A percentile compares a stretch with the other conserved stretches of the same genome.
Conservation (phyloP, 2,888 invertebrate species). For the Horisme vitalbata region DNA sequence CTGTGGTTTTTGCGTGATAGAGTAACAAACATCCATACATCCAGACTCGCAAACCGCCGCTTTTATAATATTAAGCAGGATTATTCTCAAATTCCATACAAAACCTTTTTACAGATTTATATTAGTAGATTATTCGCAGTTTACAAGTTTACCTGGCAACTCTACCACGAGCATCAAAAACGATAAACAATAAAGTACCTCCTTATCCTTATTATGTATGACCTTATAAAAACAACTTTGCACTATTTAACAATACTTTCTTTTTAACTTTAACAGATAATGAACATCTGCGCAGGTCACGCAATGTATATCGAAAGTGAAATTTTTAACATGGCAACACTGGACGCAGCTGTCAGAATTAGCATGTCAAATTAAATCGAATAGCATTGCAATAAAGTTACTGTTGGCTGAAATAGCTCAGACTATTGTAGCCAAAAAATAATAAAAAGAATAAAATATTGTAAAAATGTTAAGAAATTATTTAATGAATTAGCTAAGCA, state of each 20-base stretch:
- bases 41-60: too few relatives aligned
- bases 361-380: conserved; percentile 23
- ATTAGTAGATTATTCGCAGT: too few relatives aligned
- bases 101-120: too few relatives aligned
- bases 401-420: neutral
- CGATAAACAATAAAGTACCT: conserved; percentile 8
- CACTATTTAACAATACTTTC: conserved; percentile 38
- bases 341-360: conserved; percentile 33
- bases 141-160: conserved; percentile 7
- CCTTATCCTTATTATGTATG: conserved; percentile 24
- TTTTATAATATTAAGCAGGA: too few relatives aligned
- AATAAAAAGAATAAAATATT: neutral
- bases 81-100: too few relatives aligned
- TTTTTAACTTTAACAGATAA: conserved; percentile 40
- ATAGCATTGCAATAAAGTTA: conserved; percentile 9
- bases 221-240: conserved; percentile 33
- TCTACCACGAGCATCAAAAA: conserved; percentile 7
- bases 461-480: too few relatives aligned
- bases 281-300: conserved; percentile 49
- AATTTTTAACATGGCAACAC: conserved; percentile 34
- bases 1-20: too few relatives aligned
- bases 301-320: conserved; percentile 44
- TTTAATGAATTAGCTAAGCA: too few relatives aligned
- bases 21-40: too few relatives aligned
- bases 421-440: neutral